phyloP scores from a whole-genome alignment of 2,113 vertebrate genomes.

The Oplegnathus fasciatus region DNA sequence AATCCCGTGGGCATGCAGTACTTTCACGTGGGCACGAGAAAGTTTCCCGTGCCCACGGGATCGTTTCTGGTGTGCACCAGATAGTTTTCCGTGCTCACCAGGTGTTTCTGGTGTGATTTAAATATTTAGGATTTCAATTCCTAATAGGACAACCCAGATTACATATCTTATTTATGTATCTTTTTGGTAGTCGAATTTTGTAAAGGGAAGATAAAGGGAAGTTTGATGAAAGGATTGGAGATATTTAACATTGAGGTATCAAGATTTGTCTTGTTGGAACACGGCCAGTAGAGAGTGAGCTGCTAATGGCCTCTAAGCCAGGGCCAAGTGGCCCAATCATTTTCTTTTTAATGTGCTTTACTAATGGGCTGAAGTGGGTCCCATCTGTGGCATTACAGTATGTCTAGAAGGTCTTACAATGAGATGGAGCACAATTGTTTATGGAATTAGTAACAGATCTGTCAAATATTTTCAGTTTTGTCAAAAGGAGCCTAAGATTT shows the following conservation, averaged over 20 bases:
- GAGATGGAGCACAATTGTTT: slow-evolving; percentile 4
- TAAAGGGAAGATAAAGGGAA: background rate
- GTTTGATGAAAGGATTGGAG: background rate
- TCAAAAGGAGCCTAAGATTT: background rate
- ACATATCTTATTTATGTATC: background rate
- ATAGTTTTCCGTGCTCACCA: background rate
- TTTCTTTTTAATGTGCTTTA: slow-evolving; percentile 18
- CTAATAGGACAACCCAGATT: background rate
- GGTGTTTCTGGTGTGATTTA: background rate
- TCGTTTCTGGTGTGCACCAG: too few species aligned
- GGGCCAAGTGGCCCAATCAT: background rate
- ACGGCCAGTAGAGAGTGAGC: background rate
- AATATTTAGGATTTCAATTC: background rate
- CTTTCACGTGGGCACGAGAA: too few species aligned
- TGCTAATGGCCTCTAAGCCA: background rate
- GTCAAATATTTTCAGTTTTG: slow-evolving; percentile 5
- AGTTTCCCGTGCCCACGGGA: too few species aligned
- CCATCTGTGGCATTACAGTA: background rate
- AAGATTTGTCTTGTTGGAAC: background rate
- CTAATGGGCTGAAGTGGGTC: slow-evolving; percentile 10
- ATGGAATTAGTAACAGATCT: slow-evolving; percentile 12
- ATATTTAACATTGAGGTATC: background rate
- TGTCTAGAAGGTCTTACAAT: slow-evolving; percentile 23
- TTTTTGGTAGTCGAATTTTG: background rate
- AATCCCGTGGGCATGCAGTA: too few species aligned